A percentile compares a stretch with the other conserved stretches of the same genome.
phyloP scores from a whole-genome alignment of 2,797 vertebrate genomes.

The Momotus momota region DNA sequence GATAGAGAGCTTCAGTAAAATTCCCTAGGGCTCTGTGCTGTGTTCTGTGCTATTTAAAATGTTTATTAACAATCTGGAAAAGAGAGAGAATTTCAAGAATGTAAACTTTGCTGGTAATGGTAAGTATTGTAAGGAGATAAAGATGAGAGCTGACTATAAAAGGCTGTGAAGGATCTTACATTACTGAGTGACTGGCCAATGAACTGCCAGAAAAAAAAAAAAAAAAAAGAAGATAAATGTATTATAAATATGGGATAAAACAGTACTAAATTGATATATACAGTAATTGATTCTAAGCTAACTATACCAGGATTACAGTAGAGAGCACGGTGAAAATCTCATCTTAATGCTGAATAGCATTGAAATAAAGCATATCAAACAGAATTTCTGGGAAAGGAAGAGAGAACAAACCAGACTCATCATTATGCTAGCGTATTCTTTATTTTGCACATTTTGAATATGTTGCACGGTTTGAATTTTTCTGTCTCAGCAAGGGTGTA shows the following conservation, averaged over 20 bases:
- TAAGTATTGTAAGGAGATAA: neutral
- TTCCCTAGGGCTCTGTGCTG: neutral
- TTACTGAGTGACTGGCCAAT: neutral
- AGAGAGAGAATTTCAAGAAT: neutral
- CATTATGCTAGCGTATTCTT: neutral
- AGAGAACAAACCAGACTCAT: neutral
- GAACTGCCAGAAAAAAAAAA: neutral
- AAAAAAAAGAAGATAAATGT: neutral
- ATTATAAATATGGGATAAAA: neutral
- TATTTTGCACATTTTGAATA: neutral
- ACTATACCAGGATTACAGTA: neutral
- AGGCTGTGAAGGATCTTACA: neutral
- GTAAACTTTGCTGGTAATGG: neutral
- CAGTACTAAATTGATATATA: neutral
- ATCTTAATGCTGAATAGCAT: neutral
- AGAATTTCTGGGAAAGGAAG: neutral
- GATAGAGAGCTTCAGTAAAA: neutral
- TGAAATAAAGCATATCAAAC: neutral
- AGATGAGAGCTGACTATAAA: neutral
- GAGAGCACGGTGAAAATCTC: neutral
- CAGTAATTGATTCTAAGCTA: neutral
- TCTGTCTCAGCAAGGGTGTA: neutral
- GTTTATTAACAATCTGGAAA: neutral
- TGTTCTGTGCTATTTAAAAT: conserved; percentile 6
- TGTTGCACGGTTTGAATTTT: neutral